These are phyloP conservation scores for Cheilosia soror DNA, from an alignment of 2,888 invertebrate species.

Conservation along the genomic window DNA sequence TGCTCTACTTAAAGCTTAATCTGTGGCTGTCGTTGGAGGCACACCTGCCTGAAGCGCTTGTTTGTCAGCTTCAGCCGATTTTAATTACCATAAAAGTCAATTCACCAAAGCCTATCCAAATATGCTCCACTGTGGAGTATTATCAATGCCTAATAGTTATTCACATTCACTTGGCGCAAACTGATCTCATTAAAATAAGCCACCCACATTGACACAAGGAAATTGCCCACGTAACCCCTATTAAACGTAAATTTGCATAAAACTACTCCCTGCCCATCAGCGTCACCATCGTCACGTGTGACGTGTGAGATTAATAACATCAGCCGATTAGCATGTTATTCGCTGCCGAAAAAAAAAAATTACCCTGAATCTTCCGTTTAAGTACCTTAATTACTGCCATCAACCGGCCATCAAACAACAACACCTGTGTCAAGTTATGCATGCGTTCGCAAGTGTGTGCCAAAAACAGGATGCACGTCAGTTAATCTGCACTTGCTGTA, in stretches of 20 bases:
- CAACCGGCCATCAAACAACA: conserved; percentile 64
- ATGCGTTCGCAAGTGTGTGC: conserved; percentile 41
- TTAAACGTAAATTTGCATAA: background rate
- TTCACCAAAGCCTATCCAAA: too few species aligned
- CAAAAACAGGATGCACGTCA: conserved; percentile 74
- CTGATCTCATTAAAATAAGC: background rate
- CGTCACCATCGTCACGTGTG: conserved; percentile 1
- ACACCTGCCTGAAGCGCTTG: too few species aligned
- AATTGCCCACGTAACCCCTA: background rate
- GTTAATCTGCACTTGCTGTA: conserved; percentile 66
- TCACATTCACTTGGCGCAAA: background rate
- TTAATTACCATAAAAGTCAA: too few species aligned
- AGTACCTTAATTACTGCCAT: conserved; percentile 73
- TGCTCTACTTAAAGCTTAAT: too few species aligned
- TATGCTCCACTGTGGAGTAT: too few species aligned
- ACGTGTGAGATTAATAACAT: conserved; percentile 43
- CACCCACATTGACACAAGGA: background rate
- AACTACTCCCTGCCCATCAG: background rate
- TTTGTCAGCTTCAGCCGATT: too few species aligned
- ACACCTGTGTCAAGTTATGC: conserved; percentile 65
- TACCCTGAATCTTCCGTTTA: conserved; percentile 40
- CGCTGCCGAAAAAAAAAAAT: conserved; percentile 32
- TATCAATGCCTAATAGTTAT: too few species aligned
- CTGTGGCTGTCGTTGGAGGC: too few species aligned
- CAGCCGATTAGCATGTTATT: conserved; percentile 55